phyloP scores from a whole-genome alignment of 2,113 vertebrate species.

The Tapirus terrestris region DNA sequence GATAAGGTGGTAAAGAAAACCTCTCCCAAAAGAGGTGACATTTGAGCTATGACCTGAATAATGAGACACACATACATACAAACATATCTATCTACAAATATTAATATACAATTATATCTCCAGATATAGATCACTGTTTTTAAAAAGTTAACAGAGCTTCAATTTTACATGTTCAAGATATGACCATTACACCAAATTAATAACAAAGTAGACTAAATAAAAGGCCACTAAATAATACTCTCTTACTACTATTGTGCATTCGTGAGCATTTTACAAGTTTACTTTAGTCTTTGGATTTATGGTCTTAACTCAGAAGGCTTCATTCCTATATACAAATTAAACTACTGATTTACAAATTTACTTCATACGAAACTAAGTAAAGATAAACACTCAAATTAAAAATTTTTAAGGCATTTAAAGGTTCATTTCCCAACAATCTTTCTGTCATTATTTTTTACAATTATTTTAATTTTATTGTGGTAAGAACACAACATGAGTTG shows the following conservation, averaged over 20 bases:
- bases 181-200: constrained; percentile 25
- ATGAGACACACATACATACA: background rate
- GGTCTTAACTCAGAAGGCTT: background rate
- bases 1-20: background rate
- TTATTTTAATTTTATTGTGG: background rate
- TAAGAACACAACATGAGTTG: background rate
- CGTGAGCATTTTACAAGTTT: constrained; percentile 5
- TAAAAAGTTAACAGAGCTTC: background rate
- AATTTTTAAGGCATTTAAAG: background rate
- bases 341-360: background rate
- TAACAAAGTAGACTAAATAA: constrained; percentile 42
- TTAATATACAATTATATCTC: background rate
- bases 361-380: constrained; percentile 9
- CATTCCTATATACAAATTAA: background rate
- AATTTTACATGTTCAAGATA: background rate
- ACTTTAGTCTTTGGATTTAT: constrained; percentile 16
- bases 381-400: background rate
- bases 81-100: background rate
- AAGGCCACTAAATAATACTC: background rate
- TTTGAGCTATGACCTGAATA: background rate
- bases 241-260: background rate
- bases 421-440: background rate
- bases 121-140: background rate
- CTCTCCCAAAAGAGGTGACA: background rate
- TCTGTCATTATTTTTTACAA: background rate